Base-by-base conservation (phyloP, 2,888 invertebrate genomes). In the Chaitophorus viminalis region DNA sequence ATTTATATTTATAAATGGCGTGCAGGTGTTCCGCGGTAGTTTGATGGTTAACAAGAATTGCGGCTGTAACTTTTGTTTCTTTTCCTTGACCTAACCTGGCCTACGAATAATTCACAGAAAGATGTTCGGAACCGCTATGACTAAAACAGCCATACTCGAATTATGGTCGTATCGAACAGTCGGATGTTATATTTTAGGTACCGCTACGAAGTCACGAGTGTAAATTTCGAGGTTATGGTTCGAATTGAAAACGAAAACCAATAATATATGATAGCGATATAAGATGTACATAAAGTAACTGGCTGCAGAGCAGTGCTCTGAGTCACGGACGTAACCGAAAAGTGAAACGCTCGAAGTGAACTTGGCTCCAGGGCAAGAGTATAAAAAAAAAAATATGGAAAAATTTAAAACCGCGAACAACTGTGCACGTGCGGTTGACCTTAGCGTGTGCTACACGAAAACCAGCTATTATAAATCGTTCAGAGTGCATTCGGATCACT, bases 311-410 rank as follows among this genome's bases (percentile, higher is more conserved):
- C 11, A 36, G n/a, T 72, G 65, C 25, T 76, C n/a, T 68, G 77
- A 85, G 84, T 77, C 84, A 85, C 77, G 76, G 83, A 36, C 76
- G 68, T 33, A 86, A 86, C 70, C 78, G 78, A 78, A 86, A 86
- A 86, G 86, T 86, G 86, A 86, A 86, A 86, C 78, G 78, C 72
- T 68, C 70, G 31, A 14, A 54, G 52, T 70, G 31, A 77, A 86
- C 78, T 85, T 46, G 77, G 76, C 84, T 85, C 54, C 78, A 54
- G 86, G 86, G 77, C 70, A 77, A n/a, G 36, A 65, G 25, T 36
- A 17, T 5, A n/a, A 82, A 52, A 60, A 82, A 70, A 82, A 70
- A 21, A 36, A n/a, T 39, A 65, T 33, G 21, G 54, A 31, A 54
- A 36, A 46, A 72, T 31, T 33, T 54, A 86, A 78, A 85, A 86